Percentiles rank a stretch among this genome's conserved stretches.
phyloP scores from a whole-genome alignment of 92 coral and sea anemone genomes.

The Heliopora coerulea region DNA sequence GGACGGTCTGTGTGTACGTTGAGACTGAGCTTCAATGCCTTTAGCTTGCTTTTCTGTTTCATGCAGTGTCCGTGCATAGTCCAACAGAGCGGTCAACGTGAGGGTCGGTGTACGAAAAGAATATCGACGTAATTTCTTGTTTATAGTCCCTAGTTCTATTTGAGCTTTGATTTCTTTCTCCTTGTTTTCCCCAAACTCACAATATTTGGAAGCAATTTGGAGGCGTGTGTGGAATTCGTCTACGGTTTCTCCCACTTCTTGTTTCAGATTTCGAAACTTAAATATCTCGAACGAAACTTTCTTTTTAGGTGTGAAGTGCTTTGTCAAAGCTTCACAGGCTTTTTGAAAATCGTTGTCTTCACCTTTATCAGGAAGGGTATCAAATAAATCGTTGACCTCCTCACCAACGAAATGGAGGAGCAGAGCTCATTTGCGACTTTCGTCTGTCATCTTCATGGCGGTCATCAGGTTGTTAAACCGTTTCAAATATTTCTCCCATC shows the following conservation, averaged over 20 bases:
- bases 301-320: constrained; percentile 39
- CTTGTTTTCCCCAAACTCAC: neutral
- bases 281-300: constrained; percentile 45
- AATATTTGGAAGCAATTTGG: constrained; percentile 21
- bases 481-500: constrained; percentile 32
- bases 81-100: neutral
- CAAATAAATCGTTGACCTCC: constrained; percentile 36
- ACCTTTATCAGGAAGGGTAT: constrained; percentile 30
- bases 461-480: constrained; percentile 31
- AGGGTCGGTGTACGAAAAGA: neutral
- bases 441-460: constrained; percentile 29
- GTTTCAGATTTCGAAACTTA: constrained; percentile 13
- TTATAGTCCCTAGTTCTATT: constrained; percentile 17
- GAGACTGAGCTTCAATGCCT: neutral
- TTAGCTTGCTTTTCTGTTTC: neutral
- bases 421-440: constrained; percentile 32
- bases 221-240: constrained; percentile 23
- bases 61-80: neutral
- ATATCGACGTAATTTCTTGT: constrained; percentile 6
- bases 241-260: neutral
- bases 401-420: constrained; percentile 43
- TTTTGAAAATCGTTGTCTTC: constrained; percentile 26
- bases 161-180: constrained; percentile 9
- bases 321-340: constrained; percentile 38
- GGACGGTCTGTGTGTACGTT: neutral